Conservation (phyloP, 2,888 invertebrate species). For the Ecdyonurus torrentis region DNA sequence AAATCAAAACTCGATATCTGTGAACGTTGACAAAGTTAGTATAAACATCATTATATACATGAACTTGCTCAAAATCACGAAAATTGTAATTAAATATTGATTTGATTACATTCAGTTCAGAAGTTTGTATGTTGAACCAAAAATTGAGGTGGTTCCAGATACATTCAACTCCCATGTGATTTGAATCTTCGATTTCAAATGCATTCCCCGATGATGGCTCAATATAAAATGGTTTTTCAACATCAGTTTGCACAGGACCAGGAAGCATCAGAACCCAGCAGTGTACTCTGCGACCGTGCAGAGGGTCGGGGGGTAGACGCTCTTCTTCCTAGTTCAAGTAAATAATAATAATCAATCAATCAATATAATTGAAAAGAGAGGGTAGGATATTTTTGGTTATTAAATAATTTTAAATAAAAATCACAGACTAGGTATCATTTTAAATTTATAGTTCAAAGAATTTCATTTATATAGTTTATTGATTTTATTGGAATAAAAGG, state of each 20-base stretch:
- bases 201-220: constrained; percentile 66
- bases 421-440: too few relatives aligned
- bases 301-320: constrained; percentile 42
- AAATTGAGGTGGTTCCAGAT: constrained; percentile 79
- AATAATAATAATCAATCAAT: background rate
- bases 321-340: constrained; percentile 37
- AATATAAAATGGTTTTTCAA: constrained; percentile 55
- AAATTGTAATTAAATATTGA: too few relatives aligned
- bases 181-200: constrained; percentile 35
- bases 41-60: too few relatives aligned
- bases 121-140: constrained; percentile 61
- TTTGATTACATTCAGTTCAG: too few relatives aligned
- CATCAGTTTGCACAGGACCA: constrained; percentile 31
- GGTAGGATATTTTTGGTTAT: background rate
- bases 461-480: background rate
- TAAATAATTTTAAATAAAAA: constrained; percentile 3
- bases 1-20: constrained; percentile 36
- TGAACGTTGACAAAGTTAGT: constrained; percentile 4
- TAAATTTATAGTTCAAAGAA: too few relatives aligned
- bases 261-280: constrained; percentile 66
- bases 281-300: constrained; percentile 55
- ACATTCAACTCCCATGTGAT: constrained; percentile 63
- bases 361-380: background rate
- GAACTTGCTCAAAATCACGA: too few relatives aligned
- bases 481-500: background rate